Evolutionary conservation across 1,140 invertebrate species (phyloP).

Genomic region (Scaptodrosophila lebanonensis): DNA sequence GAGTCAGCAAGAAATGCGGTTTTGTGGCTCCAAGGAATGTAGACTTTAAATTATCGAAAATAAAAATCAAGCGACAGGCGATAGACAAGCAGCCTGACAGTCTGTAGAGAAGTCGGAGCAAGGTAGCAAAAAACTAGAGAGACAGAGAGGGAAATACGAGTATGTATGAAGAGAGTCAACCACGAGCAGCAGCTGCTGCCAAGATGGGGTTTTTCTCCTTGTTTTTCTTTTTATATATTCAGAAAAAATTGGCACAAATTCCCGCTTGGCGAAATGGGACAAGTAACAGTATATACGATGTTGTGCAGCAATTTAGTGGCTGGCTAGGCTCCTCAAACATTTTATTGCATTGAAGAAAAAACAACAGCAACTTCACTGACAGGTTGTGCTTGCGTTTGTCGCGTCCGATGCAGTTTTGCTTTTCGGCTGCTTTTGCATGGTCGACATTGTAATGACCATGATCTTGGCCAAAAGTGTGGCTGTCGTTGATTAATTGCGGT

Average conservation of each 20-base stretch:
- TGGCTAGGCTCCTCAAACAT: background rate
- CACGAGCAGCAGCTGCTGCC: constrained; percentile 15
- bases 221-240: background rate
- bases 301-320: constrained; percentile 1
- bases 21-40: constrained; percentile 62
- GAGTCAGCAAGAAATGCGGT: constrained; percentile 42
- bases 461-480: constrained; percentile 8
- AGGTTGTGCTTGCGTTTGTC: background rate
- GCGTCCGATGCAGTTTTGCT: constrained; percentile 18
- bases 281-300: constrained; percentile 57
- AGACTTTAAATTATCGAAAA: constrained; percentile 60
- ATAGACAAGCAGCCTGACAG: background rate
- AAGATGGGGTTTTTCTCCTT: constrained; percentile 2
- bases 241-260: constrained; percentile 65
- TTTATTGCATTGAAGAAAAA: no score
- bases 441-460: constrained; percentile 3
- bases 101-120: background rate
- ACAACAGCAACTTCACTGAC: no score
- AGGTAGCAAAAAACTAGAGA: background rate
- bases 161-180: background rate
- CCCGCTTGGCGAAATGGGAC: constrained; percentile 55
- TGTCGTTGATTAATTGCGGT: constrained; percentile 8
- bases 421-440: background rate
- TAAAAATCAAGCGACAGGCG: constrained; percentile 43
- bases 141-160: background rate